A percentile compares a stretch with the other conserved stretches of the same genome.
Conservation (phyloP, 2,113 vertebrate species). For the Chauna torquata region DNA sequence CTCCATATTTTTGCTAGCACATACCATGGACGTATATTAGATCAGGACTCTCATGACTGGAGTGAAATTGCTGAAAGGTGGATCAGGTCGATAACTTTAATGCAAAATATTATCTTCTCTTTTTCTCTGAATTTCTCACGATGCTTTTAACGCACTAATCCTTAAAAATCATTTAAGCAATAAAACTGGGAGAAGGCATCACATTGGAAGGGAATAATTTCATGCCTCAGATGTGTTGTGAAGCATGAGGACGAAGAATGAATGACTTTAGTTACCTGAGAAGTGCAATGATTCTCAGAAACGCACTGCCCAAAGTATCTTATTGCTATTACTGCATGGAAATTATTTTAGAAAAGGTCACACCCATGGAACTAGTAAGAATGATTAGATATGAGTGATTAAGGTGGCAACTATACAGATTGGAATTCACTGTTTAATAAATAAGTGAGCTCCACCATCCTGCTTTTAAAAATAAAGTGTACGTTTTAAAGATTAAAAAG, state of each 20-base stretch:
- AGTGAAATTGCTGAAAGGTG: slow-evolving; percentile 37
- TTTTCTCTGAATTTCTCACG: neutral
- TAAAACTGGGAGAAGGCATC: neutral
- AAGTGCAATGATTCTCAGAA: slow-evolving; percentile 38
- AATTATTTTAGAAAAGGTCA: slow-evolving; percentile 50
- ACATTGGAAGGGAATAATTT: slow-evolving; percentile 48
- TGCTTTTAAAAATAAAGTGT: neutral
- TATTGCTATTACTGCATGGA: neutral
- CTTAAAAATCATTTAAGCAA: slow-evolving; percentile 57
- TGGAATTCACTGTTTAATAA: slow-evolving; percentile 8
- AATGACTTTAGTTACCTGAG: slow-evolving; percentile 47
- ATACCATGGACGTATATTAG: neutral
- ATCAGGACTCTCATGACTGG: neutral
- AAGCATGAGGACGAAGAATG: slow-evolving; percentile 37
- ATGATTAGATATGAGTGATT: neutral
- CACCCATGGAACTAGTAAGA: neutral
- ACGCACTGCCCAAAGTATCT: slow-evolving; percentile 1
- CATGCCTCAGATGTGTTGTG: slow-evolving; percentile 34
- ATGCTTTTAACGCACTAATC: slow-evolving; percentile 44
- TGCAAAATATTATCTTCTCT: slow-evolving; percentile 5
- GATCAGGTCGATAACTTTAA: slow-evolving; percentile 20
- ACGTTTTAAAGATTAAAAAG: neutral
- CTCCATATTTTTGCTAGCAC: neutral
- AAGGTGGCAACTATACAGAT: neutral
- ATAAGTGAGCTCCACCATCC: neutral